These are phyloP conservation scores for Drosophila nikananu DNA, from an alignment of 1,140 invertebrate species.

Conservation along the genomic window DNA sequence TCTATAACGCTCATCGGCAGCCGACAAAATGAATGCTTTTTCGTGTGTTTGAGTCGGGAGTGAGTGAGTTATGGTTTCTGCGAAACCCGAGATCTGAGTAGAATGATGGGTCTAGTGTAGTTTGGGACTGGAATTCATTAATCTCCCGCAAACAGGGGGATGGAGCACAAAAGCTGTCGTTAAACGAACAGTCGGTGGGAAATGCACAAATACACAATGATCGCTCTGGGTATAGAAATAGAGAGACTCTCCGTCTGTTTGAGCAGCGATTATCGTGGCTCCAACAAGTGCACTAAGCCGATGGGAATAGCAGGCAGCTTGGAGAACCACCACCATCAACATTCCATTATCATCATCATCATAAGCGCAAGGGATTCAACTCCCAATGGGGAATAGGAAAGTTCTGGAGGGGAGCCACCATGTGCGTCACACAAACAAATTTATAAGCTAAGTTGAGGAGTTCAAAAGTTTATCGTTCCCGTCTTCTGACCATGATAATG, in stretches of 20 bases:
- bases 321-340: conserved; percentile 15
- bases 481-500: conserved; percentile 76
- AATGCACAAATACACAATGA: conserved; percentile 56
- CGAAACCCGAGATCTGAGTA: conserved; percentile 59
- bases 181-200: conserved; percentile 56
- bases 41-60: conserved; percentile 10
- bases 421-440: conserved; percentile 48
- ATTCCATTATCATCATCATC: conserved; percentile 11
- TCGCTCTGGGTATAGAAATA: conserved; percentile 25
- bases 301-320: conserved; percentile 3
- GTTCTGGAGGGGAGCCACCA: conserved; percentile 7
- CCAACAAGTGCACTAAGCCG: conserved; percentile 48
- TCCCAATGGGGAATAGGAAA: conserved; percentile 8
- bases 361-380: conserved; percentile 26
- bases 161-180: conserved; percentile 40
- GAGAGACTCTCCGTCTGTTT: conserved; percentile 31
- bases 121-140: conserved; percentile 68
- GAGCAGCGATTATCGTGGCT: conserved; percentile 55
- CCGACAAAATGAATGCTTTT: conserved; percentile 32
- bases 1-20: conserved; percentile 28
- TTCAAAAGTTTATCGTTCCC: conserved; percentile 77
- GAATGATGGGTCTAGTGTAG: conserved; percentile 27
- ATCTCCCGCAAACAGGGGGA: conserved; percentile 50
- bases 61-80: conserved; percentile 42
- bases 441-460: conserved; percentile 55